Evolutionary conservation across 1,140 invertebrate species (phyloP), one percentile per base, ranked within the genome.

Genomic region (Tetranychus cinnabarinus): DNA sequence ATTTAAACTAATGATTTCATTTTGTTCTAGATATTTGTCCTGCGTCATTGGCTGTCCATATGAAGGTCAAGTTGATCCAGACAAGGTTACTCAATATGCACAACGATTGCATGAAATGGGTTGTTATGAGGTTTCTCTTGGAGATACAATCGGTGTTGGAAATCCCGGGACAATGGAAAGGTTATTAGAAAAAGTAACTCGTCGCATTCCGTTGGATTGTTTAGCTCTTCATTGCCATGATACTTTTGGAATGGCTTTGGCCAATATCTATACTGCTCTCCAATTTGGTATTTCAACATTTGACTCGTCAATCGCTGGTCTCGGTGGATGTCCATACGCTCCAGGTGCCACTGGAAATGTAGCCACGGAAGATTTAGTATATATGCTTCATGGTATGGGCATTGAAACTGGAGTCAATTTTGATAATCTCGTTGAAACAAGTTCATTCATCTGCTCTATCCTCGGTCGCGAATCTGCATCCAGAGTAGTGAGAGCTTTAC

Each of bases 311-410:
- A 83, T 95, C 10, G 84, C 86, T n/a, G 93, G 93, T 23, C 77
- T 98, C 1, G 95, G 93, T n/a, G 95, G 95, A 6, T 98, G 95
- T 76, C 95, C 95, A 2, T 98, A 97, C 75, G 95, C 95, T 1
- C 80, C 79, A 65, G 93, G 92, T 6, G 95, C 93, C 1, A 77
- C 74, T 63, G 95, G 95, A 2, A 99, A 99, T 76, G 82, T 97
- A 0, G 83, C 95, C 0, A 97, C 95, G 0, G 95, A 98, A 73
- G 93, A 98, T 78, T 78, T 99, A 4, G 81, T 98, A 0, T 98
- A 98, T 72, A 83, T 97, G 80, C 73, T 99, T 12, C 77, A 92
- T 66, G 90, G 88, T 13, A 77, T 95, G 68, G 85, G 85, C 10
- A 79, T 89, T 31, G 73, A 85, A 64, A 97, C 91, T 2, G 84